A percentile compares a stretch with the other conserved stretches of the same genome.
phyloP scores from a whole-genome alignment of 2,888 invertebrate species.

The Lochmaea capreae region DNA sequence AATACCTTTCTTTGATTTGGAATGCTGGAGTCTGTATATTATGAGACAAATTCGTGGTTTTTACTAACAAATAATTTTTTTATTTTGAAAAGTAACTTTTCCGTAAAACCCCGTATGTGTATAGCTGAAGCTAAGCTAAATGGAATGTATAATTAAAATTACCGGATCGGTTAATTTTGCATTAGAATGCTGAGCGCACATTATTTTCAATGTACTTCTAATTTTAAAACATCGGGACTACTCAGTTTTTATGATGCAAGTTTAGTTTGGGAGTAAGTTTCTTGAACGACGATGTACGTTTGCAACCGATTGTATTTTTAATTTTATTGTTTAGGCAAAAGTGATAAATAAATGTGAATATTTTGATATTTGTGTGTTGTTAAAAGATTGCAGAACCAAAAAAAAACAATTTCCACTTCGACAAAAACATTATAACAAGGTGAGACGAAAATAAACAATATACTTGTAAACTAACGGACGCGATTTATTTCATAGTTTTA shows the following conservation, averaged over 20 bases:
- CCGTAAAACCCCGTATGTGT: background rate
- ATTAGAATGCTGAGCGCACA: constrained; percentile 27
- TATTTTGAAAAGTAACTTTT: background rate
- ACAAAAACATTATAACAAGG: background rate
- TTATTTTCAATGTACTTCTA: constrained; percentile 50
- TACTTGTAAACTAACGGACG: background rate
- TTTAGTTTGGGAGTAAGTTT: constrained; percentile 33
- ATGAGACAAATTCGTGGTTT: too few relatives aligned
- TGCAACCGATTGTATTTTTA: constrained; percentile 17
- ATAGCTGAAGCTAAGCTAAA: background rate
- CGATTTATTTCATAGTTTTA: background rate
- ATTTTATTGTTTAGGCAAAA: background rate
- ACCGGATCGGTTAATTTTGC: constrained; percentile 9
- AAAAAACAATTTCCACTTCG: background rate
- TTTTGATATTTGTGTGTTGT: background rate
- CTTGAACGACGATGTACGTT: constrained; percentile 38
- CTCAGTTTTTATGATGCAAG: constrained; percentile 29
- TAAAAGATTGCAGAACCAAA: background rate
- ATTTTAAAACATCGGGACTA: constrained; percentile 51
- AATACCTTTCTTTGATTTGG: too few relatives aligned
- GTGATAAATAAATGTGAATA: background rate
- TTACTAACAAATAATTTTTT: background rate
- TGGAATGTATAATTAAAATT: constrained; percentile 3
- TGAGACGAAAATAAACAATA: background rate
- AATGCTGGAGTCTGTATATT: too few relatives aligned